Percentiles rank a stretch among this genome's conserved stretches.
These are phyloP conservation scores for Ornithoptera alexandrae DNA, from an alignment of 2,888 invertebrate species.

Conservation along the genomic window DNA sequence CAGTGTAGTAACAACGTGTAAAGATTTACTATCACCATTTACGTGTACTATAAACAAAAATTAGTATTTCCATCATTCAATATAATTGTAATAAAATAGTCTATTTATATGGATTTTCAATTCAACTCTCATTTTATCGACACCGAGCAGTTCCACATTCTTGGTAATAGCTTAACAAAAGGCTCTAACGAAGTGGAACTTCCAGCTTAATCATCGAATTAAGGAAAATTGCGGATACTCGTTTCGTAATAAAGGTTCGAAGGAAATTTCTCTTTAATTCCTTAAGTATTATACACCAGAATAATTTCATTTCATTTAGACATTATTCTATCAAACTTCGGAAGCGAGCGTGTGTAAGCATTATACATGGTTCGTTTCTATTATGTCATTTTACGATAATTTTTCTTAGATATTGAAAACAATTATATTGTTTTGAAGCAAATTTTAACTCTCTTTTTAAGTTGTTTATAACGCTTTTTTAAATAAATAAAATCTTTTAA, in stretches of 20 bases:
- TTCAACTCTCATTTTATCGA: constrained; percentile 1
- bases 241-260: neutral
- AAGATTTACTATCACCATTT: too few relatives aligned
- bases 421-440: too few relatives aligned
- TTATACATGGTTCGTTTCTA: neutral
- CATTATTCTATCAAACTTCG: neutral
- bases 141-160: constrained; percentile 3
- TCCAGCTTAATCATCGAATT: constrained; percentile 20
- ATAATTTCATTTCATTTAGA: neutral
- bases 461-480: too few relatives aligned
- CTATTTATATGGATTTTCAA: neutral
- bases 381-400: too few relatives aligned
- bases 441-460: too few relatives aligned
- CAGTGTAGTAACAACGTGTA: too few relatives aligned
- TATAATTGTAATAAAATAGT: constrained; percentile 3
- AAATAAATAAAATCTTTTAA: too few relatives aligned
- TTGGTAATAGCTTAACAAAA: constrained; percentile 11
- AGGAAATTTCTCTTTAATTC: neutral
- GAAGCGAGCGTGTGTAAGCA: neutral
- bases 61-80: neutral
- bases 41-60: neutral
- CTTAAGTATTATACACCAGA: neutral
- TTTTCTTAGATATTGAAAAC: too few relatives aligned
- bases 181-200: constrained; percentile 20
- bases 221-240: neutral